phyloP scores from a whole-genome alignment of 2,113 vertebrate genomes.

The Leptocoma aspasia region DNA sequence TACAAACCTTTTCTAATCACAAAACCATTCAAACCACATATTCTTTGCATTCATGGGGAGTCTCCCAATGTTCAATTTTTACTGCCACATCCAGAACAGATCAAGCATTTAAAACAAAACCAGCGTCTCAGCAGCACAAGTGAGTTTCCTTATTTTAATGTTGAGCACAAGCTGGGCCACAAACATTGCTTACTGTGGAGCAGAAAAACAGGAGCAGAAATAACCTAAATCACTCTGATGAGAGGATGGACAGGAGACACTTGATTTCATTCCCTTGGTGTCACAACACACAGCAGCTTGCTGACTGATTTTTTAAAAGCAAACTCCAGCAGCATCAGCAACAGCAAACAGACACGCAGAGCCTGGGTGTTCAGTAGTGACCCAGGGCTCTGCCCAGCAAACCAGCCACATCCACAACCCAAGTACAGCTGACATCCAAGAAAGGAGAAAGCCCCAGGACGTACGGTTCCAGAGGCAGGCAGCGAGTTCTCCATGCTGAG shows the following conservation, averaged over 20 bases:
- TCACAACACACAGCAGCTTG: not conserved
- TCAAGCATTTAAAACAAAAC: not conserved
- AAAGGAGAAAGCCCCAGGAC: slow-evolving; percentile 4
- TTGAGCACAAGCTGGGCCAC: not conserved
- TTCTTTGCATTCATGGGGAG: not conserved
- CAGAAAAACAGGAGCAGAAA: not conserved
- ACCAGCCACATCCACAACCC: not conserved
- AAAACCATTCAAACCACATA: not conserved
- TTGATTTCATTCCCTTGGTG: fast-evolving
- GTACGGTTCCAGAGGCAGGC: slow-evolving; percentile 48
- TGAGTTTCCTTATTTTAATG: not conserved
- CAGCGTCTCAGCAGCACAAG: not conserved
- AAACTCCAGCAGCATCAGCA: not conserved
- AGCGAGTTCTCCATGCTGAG: slow-evolving; percentile 55
- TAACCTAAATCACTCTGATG: not conserved
- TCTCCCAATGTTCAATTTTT: not conserved
- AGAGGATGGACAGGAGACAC: not conserved
- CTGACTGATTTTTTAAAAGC: not conserved
- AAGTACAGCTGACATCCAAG: not conserved
- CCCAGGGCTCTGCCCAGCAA: not conserved
- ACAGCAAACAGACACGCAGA: not conserved
- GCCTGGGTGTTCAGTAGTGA: not conserved
- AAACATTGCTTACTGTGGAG: not conserved
- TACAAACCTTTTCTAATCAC: slow-evolving; percentile 16
- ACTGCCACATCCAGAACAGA: not conserved